Conservation (phyloP, 2,113 vertebrate genomes). For the Chaetorhynchus papuensis region DNA sequence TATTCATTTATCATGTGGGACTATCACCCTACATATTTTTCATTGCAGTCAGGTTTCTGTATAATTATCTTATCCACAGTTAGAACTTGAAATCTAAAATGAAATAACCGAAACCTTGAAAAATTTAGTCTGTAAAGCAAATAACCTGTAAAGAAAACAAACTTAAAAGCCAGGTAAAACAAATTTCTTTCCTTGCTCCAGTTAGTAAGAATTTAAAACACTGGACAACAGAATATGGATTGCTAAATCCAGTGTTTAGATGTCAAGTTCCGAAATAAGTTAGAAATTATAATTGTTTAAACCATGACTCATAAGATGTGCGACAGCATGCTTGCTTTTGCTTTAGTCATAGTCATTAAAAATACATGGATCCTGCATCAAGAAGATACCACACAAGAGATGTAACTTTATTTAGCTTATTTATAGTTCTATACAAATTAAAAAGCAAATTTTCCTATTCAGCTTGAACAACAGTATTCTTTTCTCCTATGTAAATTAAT, state of each 20-base stretch:
- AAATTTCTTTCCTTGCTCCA: neutral
- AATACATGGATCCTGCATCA: neutral
- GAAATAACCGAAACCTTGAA: neutral
- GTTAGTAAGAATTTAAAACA: neutral
- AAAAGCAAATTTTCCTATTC: neutral
- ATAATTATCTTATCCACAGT: neutral
- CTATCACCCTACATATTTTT: neutral
- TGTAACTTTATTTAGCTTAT: neutral
- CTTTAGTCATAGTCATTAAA: neutral
- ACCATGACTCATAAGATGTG: neutral
- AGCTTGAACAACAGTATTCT: neutral
- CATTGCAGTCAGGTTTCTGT: neutral
- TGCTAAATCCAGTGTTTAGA: constrained; percentile 11
- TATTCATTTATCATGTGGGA: neutral
- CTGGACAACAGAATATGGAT: neutral
- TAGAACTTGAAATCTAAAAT: neutral
- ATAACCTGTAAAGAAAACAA: neutral
- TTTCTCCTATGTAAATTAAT: neutral
- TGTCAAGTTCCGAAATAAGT: neutral
- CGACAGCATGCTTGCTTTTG: neutral
- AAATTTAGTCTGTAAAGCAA: neutral
- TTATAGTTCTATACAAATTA: neutral
- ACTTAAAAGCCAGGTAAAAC: neutral
- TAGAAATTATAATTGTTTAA: neutral
- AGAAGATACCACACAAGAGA: neutral